Evolutionary conservation across 2,888 invertebrate species (phyloP), one percentile per base, ranked within the genome.

Genomic region (Epistrophella euchroma): DNA sequence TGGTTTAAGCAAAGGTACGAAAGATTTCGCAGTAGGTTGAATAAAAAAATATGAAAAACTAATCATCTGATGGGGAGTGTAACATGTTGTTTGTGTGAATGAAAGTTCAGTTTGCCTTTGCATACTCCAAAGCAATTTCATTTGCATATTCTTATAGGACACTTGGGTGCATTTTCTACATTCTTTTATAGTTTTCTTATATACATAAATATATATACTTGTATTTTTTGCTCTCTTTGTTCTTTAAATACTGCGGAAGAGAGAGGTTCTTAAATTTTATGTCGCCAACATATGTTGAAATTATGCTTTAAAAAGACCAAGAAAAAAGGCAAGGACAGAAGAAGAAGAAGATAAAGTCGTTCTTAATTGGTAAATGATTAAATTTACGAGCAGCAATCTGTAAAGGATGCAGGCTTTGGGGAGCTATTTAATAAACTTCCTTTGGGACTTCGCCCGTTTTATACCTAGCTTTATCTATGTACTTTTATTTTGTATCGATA

Each of bases 321-420:
- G 11, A 19, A 19, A 17, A n/a, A 43, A 52, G 19, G 22, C n/a
- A 40, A 28, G 19, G n/a, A 25, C 35, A 40, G 50, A 15, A 28
- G 40, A 56, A 45, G 55, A 47, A 45, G 56, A 47, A 45, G 64
- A 66, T 35, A 66, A 32, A 72, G 72, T 82, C 56, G 32, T 76
- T 47, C 66, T 73, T 82, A 82, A 82, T 82, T 73, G 77, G 77
- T 60, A 77, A 82, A 82, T 77, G 72, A 82, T 82, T 82, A 77
- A 82, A 82, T 77, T 82, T 82, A 82, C 72, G 77, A 22, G 52
- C 71, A 73, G 66, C 52, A 72, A 68, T 82, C 68, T 77, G 72
- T 60, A 73, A 66, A 58, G 66, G 66, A 68, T 72, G 72, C 62
- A 60, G 56, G 40, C 50, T 62, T 71, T 13, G 47, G 17, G 64